Evolutionary conservation across 2,113 vertebrate species (phyloP).

Genomic region (Tetrao urogallus): DNA sequence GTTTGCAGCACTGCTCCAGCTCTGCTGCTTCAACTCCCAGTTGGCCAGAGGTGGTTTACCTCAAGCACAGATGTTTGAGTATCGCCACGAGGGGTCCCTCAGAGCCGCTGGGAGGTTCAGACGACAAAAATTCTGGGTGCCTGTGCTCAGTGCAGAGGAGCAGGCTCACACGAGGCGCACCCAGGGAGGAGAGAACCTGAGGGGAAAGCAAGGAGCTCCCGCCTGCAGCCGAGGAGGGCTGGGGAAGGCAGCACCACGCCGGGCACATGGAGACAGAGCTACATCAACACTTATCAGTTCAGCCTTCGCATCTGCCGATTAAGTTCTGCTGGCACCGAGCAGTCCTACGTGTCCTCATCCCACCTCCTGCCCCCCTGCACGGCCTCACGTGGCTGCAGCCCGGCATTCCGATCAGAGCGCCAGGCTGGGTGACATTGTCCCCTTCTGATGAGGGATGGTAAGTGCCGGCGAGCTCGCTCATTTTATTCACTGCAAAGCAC

Average conservation of each 20-base stretch:
- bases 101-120: background rate
- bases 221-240: rapidly evolving
- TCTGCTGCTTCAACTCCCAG: background rate
- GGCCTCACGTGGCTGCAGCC: background rate
- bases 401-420: slow-evolving; percentile 34
- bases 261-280: background rate
- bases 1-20: background rate
- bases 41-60: background rate
- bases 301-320: background rate
- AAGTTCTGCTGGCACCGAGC: background rate
- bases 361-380: background rate
- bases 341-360: background rate
- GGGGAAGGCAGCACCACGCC: background rate
- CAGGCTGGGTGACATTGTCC: slow-evolving; percentile 67
- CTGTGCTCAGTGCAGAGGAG: background rate
- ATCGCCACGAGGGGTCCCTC: background rate
- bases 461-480: slow-evolving; percentile 53
- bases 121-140: background rate
- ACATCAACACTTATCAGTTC: background rate
- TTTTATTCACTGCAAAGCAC: slow-evolving; percentile 74
- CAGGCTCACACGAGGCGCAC: rapidly evolving
- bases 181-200: background rate
- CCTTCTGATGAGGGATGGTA: slow-evolving; percentile 65
- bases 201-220: background rate
- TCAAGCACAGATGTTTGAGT: background rate